Conservation (phyloP, 1,140 invertebrate genomes). For the Rhyacophila brunnea region DNA sequence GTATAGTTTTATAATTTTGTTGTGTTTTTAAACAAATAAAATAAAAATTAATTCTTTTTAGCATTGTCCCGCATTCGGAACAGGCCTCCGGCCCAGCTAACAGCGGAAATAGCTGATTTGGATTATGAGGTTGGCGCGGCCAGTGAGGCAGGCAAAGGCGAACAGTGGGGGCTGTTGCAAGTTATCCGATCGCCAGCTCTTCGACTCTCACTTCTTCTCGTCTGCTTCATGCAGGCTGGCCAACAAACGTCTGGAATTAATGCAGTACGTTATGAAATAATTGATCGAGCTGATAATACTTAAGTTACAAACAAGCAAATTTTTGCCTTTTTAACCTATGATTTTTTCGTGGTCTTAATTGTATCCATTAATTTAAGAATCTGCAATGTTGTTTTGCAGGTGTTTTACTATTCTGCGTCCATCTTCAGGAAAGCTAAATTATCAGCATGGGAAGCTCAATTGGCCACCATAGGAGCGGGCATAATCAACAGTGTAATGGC, state of each 20-base stretch:
- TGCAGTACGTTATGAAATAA: constrained; percentile 62
- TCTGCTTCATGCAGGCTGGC: constrained; percentile 72
- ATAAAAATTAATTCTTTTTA: no score
- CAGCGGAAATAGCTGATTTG: constrained; percentile 50
- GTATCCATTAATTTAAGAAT: no score
- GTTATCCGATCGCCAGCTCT: constrained; percentile 58
- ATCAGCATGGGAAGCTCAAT: constrained; percentile 54
- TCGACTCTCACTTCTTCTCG: constrained; percentile 67
- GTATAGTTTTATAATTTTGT: no score
- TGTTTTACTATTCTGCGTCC: constrained; percentile 77
- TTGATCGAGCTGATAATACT: no score
- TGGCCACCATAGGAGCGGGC: constrained; percentile 72
- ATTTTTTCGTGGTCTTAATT: no score
- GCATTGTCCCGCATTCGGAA: constrained; percentile 57
- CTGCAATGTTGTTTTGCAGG: constrained; percentile 57
- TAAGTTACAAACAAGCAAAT: no score
- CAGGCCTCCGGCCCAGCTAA: constrained; percentile 44
- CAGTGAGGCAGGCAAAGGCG: constrained; percentile 40
- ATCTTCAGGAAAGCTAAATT: constrained; percentile 72
- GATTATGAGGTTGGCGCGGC: constrained; percentile 49
- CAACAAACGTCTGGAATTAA: constrained; percentile 88
- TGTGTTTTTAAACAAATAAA: no score
- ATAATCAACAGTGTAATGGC: constrained; percentile 70
- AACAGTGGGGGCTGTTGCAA: constrained; percentile 54
- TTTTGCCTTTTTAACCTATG: no score